phyloP scores from a whole-genome alignment of 2,888 invertebrate species.

The Morinoia aosen region DNA sequence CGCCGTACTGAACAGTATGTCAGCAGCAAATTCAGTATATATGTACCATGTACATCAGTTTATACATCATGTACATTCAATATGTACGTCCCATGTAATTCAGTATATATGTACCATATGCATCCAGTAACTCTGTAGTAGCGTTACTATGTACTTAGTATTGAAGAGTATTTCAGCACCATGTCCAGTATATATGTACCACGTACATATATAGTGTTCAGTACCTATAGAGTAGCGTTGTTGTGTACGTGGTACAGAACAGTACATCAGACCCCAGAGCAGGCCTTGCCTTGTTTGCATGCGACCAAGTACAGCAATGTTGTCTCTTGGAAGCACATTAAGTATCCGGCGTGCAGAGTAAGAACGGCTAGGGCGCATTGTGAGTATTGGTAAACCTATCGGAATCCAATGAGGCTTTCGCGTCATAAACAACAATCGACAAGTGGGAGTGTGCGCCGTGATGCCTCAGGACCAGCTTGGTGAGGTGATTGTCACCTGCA shows the following conservation, averaged over 20 bases:
- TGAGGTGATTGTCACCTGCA: not conserved
- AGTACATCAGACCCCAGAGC: not conserved
- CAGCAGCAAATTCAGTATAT: no score
- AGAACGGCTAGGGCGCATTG: not conserved
- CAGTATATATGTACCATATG: no score
- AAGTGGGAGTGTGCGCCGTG: not conserved
- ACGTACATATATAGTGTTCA: no score
- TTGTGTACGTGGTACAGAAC: not conserved
- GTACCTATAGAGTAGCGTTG: not conserved
- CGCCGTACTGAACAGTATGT: not conserved
- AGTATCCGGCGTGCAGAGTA: constrained; percentile 1
- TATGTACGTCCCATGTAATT: no score
- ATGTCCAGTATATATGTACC: no score
- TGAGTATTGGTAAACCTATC: constrained; percentile 5
- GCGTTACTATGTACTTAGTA: not conserved
- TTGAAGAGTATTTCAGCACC: no score
- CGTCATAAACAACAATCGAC: constrained; percentile 32
- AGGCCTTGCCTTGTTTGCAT: not conserved
- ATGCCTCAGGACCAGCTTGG: not conserved
- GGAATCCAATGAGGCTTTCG: constrained; percentile 26
- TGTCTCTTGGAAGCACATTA: constrained; percentile 35
- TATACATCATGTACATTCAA: no score
- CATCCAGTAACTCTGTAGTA: not conserved
- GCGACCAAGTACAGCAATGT: not conserved
- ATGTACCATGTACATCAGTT: no score